A percentile compares a stretch with the other conserved stretches of the same genome.
phyloP scores from a whole-genome alignment of 2,113 vertebrate species.

The Lasiurus cinereus region DNA sequence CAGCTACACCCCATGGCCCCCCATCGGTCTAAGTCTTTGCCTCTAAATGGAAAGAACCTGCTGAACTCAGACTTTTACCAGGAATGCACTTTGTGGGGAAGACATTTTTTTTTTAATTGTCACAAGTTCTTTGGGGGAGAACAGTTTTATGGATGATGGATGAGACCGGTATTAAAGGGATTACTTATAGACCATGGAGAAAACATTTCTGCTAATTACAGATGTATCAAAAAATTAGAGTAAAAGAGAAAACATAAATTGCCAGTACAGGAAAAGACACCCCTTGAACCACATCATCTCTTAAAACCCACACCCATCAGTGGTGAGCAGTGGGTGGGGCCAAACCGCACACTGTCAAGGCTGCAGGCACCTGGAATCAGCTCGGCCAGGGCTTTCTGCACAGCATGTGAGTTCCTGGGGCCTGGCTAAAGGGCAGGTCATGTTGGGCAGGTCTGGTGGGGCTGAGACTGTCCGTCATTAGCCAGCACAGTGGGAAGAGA shows the following conservation, averaged over 20 bases:
- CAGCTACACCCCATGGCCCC: no score
- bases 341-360: no score
- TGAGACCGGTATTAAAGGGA: neutral
- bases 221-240: neutral
- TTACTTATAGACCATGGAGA: neutral
- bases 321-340: neutral
- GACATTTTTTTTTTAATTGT: neutral
- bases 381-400: fast-evolving
- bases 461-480: neutral
- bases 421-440: neutral
- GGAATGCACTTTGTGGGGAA: neutral
- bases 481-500: neutral
- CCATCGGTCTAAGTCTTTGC: fast-evolving
- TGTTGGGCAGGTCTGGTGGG: neutral
- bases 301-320: neutral
- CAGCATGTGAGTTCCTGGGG: fast-evolving
- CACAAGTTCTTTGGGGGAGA: neutral
- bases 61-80: neutral
- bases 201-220: neutral
- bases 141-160: neutral
- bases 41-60: neutral
- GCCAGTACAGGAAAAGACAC: neutral
- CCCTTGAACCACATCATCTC: fast-evolving
- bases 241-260: neutral
- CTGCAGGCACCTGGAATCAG: neutral